These are phyloP conservation scores for Grammomys surdaster DNA, from an alignment of 2,113 vertebrate genomes.

Conservation along the genomic window DNA sequence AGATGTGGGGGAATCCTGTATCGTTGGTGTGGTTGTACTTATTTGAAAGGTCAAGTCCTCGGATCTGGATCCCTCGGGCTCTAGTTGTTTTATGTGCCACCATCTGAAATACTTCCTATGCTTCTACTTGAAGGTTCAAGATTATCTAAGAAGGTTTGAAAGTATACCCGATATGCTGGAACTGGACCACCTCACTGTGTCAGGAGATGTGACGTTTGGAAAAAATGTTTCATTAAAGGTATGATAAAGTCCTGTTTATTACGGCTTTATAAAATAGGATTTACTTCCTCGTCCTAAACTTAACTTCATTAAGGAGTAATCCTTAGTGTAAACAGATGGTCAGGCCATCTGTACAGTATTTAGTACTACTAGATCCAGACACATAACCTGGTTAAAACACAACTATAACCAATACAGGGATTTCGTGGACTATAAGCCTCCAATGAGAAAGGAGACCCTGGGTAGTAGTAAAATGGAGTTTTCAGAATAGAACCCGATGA, in stretches of 20 bases:
- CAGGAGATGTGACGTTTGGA: slow-evolving; percentile 98
- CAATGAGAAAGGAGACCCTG: slow-evolving; percentile 37
- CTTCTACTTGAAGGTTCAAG: slow-evolving; percentile 92
- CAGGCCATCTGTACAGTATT: background rate
- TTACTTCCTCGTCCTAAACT: slow-evolving; percentile 53
- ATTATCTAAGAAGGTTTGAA: slow-evolving; percentile 96
- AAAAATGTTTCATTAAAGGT: slow-evolving; percentile 98
- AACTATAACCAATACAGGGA: slow-evolving; percentile 7
- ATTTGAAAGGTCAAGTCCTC: background rate
- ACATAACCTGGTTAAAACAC: slow-evolving; percentile 48
- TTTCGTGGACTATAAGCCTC: slow-evolving; percentile 33
- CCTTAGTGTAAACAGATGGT: slow-evolving; percentile 20
- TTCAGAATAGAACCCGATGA: slow-evolving; percentile 59
- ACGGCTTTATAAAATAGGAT: slow-evolving; percentile 52
- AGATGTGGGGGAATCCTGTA: background rate
- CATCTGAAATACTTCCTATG: slow-evolving; percentile 6
- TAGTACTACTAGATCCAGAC: slow-evolving; percentile 38
- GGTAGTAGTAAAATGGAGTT: slow-evolving; percentile 52
- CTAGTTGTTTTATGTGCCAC: background rate
- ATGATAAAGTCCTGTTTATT: slow-evolving; percentile 37
- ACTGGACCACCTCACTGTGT: slow-evolving; percentile 98
- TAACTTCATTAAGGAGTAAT: slow-evolving; percentile 63
- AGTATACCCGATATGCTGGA: slow-evolving; percentile 99
- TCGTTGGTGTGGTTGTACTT: background rate
- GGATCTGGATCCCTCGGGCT: background rate